Evolutionary conservation across 2,888 invertebrate species (phyloP), one percentile per base, ranked within the genome.

Genomic region (Clepsis dumicolana): DNA sequence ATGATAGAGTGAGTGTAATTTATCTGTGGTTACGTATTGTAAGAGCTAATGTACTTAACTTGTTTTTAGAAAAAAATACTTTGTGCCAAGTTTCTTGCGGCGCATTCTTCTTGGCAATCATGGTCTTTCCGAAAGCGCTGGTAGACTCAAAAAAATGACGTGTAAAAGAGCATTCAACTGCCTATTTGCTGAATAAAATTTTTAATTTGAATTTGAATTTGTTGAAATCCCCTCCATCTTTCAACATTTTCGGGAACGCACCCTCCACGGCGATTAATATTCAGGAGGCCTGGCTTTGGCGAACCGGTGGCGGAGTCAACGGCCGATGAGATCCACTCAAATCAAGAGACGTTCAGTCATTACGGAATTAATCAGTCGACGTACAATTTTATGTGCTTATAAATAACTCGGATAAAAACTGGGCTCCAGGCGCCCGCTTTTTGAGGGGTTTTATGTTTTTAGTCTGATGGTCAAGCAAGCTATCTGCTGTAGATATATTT

Each of bases 271-370:
- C n/a, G 16, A 10, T 57, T 64, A 29, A 64, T 54, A 54, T 54
- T 29, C 54, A 21, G 54, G 44, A 38, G 27, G 52, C 27, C 60
- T 21, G 35, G n/a, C 38, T 29, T 16, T 8, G 14, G 27, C 14
- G 1, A 61, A 66, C 61, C 61, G 61, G 66, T 60, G 53, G 61
- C 50, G 57, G 8, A 21, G 59, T 24, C 32, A 53, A 60, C 25
- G 61, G 54, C 66, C 66, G 61, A 41, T 48, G 66, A 56, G 61
- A 66, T 48, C 54, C 29, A 44, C 61, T 48, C 54, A 44, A 44
- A 56, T 66, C 35, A 27, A 35, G 62, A 54, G 24, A 44, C 44
- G 12, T n/a, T 2, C 32, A 56, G 29, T 53, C 60, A 61, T 54
- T 66, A 61, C 41, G 16, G 25, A 41, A 14, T 64, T 65, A 60